Evolutionary conservation across 2,113 vertebrate species (phyloP).

Genomic region (Pelecanus crispus): DNA sequence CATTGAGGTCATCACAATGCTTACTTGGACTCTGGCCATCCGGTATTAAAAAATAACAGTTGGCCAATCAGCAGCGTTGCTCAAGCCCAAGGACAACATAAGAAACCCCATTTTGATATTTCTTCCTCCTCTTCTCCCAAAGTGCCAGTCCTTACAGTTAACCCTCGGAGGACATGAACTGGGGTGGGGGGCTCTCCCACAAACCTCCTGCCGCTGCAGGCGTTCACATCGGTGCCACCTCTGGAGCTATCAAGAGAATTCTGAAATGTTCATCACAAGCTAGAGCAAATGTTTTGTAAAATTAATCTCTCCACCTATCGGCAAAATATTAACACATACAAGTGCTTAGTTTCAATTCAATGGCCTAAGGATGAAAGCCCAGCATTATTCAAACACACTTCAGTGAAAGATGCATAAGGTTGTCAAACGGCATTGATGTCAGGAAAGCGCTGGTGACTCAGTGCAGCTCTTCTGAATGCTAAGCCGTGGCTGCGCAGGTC

Average conservation of each 20-base stretch:
- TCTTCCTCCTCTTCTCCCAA: background rate
- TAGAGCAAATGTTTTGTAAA: background rate
- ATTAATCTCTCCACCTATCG: background rate
- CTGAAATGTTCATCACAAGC: background rate
- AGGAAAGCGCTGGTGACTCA: background rate
- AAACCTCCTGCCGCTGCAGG: background rate
- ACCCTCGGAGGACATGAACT: background rate
- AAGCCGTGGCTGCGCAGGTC: background rate
- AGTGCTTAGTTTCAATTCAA: constrained; percentile 8
- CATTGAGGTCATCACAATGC: constrained; percentile 48
- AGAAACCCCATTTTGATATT: constrained; percentile 2
- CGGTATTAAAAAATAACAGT: constrained; percentile 54
- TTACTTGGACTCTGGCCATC: constrained; percentile 47
- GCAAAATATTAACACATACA: constrained; percentile 10
- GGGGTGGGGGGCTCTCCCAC: background rate
- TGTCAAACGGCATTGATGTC: background rate
- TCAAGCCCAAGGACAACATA: constrained; percentile 39
- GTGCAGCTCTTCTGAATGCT: background rate
- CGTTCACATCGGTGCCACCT: background rate
- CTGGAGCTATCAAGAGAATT: background rate
- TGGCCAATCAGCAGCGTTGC: constrained; percentile 41
- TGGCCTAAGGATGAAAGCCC: constrained; percentile 1
- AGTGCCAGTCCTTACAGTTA: background rate
- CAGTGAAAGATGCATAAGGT: constrained; percentile 7
- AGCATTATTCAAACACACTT: constrained; percentile 25